These are phyloP conservation scores for Cheilosia vernalis DNA, from an alignment of 2,888 invertebrate genomes.

Conservation along the genomic window DNA sequence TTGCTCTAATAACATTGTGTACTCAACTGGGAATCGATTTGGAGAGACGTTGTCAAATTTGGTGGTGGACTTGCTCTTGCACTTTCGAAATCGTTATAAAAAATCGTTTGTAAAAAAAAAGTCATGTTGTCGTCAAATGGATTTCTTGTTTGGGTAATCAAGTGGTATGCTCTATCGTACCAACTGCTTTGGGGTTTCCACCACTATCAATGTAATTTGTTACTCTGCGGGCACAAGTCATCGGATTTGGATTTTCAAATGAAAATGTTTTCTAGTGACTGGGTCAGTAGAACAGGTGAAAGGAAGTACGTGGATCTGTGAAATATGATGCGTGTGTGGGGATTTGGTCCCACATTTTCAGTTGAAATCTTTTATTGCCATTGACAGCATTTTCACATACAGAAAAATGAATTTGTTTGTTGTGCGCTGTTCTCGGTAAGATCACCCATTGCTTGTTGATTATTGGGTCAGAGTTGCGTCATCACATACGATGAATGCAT, in stretches of 20 bases:
- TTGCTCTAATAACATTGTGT: constrained; percentile 69
- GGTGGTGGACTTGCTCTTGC: constrained; percentile 5
- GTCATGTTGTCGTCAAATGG: constrained; percentile 24
- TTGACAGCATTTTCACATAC: too few species aligned
- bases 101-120: neutral
- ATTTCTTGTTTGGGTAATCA: constrained; percentile 50
- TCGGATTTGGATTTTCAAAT: constrained; percentile 1
- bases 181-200: constrained; percentile 17
- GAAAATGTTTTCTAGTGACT: too few species aligned
- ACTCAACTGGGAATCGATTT: constrained; percentile 68
- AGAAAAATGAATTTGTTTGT: too few species aligned
- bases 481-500: too few species aligned
- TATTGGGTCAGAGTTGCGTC: too few species aligned
- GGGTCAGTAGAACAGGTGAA: too few species aligned
- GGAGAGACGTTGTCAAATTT: constrained; percentile 57
- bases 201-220: constrained; percentile 48
- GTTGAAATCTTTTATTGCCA: too few species aligned
- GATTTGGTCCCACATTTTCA: too few species aligned
- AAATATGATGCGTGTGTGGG: too few species aligned
- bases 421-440: too few species aligned
- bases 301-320: too few species aligned
- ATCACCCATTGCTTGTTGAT: too few species aligned
- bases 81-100: constrained; percentile 38
- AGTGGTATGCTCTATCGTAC: constrained; percentile 1
- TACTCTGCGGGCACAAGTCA: constrained; percentile 49